Percentiles rank a stretch among this genome's conserved stretches.
These are phyloP conservation scores for Danio tinwini DNA, from an alignment of 2,797 vertebrate genomes.

Conservation along the genomic window DNA sequence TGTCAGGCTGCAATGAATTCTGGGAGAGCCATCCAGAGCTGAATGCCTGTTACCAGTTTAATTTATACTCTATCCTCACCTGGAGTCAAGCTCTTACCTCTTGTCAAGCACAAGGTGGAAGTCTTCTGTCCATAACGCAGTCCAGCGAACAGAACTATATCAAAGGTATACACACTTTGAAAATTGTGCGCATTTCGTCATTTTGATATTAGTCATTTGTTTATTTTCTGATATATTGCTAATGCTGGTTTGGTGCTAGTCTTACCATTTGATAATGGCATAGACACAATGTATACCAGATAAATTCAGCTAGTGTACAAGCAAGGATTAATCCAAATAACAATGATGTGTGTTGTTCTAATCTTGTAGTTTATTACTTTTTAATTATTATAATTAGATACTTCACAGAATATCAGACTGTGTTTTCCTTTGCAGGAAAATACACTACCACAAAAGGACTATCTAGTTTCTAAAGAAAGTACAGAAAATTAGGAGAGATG, in stretches of 20 bases:
- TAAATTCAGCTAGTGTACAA: background rate
- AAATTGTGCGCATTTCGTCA: background rate
- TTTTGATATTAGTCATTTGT: background rate
- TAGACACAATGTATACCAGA: background rate
- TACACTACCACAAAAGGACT: background rate
- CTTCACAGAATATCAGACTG: background rate
- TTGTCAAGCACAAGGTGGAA: constrained; percentile 88
- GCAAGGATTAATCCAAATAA: background rate
- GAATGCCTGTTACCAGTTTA: constrained; percentile 90
- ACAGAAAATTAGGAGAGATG: background rate
- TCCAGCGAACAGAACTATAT: constrained; percentile 86
- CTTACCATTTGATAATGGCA: background rate
- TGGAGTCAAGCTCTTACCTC: constrained; percentile 87
- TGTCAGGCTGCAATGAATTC: constrained; percentile 78
- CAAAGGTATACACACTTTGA: constrained; percentile 70
- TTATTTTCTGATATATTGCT: background rate
- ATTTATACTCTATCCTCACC: constrained; percentile 84
- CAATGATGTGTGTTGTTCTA: background rate
- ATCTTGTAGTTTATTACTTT: background rate
- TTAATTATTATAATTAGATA: background rate
- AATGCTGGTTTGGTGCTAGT: background rate
- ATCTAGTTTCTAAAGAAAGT: background rate
- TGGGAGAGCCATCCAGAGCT: constrained; percentile 85
- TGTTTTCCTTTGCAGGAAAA: background rate
- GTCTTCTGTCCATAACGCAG: constrained; percentile 86